phyloP scores from a whole-genome alignment of 2,888 invertebrate species.

The Eucera pruinosa region DNA sequence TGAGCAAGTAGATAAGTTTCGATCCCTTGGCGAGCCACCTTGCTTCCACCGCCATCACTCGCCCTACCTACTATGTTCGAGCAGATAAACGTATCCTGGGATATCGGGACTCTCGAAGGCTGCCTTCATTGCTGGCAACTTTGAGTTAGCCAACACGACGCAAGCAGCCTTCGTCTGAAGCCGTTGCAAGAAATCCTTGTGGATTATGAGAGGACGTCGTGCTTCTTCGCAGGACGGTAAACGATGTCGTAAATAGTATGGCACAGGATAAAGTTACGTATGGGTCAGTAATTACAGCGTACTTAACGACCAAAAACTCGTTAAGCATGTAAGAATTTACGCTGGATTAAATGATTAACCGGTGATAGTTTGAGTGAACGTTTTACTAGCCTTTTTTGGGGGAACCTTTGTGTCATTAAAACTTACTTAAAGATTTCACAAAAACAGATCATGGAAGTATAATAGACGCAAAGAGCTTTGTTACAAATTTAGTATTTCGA shows the following conservation, averaged over 20 bases:
- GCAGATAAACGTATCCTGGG: slow-evolving; percentile 76
- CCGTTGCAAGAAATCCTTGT: slow-evolving; percentile 58
- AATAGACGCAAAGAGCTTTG: no score
- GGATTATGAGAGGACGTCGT: slow-evolving; percentile 63
- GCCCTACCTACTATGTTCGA: slow-evolving; percentile 66
- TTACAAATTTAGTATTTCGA: no score
- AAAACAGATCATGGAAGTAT: no score
- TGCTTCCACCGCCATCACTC: slow-evolving; percentile 75
- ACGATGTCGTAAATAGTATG: slow-evolving; percentile 37
- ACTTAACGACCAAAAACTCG: slow-evolving; percentile 15
- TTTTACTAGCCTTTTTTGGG: not conserved
- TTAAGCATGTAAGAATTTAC: slow-evolving; percentile 14
- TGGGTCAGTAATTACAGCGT: slow-evolving; percentile 40
- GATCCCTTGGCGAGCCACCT: slow-evolving; percentile 81
- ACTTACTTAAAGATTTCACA: no score
- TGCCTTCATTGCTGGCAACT: slow-evolving; percentile 66
- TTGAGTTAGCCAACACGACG: slow-evolving; percentile 63
- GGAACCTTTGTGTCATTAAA: not conserved
- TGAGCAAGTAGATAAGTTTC: slow-evolving; percentile 84
- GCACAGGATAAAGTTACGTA: slow-evolving; percentile 42
- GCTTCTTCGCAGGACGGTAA: slow-evolving; percentile 36
- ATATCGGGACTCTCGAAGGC: slow-evolving; percentile 67
- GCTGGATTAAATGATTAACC: not conserved
- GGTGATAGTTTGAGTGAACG: not conserved
- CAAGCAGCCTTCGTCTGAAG: slow-evolving; percentile 48